Percentiles rank a stretch among this genome's conserved stretches.
Evolutionary conservation across 2,888 invertebrate species (phyloP).

Genomic region (Hydropsyche betteni): DNA sequence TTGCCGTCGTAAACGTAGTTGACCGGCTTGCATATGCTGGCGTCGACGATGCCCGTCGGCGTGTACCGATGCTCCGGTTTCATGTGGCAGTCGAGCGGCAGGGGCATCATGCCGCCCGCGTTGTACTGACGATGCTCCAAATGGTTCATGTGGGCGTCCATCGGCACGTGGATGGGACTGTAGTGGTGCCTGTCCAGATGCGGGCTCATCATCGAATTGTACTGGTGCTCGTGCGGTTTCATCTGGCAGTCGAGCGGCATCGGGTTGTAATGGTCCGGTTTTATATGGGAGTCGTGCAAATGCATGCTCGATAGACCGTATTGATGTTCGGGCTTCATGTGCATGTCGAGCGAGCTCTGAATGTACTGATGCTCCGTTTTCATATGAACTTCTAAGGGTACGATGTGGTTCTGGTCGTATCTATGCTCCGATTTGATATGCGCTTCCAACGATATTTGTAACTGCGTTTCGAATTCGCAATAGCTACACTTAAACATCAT

Average conservation of each 20-base stretch:
- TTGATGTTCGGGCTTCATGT: slow-evolving; percentile 7
- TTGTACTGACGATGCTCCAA: too few relatives aligned
- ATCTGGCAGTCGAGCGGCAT: too few relatives aligned
- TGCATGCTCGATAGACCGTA: not conserved
- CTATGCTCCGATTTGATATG: slow-evolving; percentile 3
- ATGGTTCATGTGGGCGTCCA: too few relatives aligned
- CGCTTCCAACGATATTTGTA: not conserved
- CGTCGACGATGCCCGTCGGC: not conserved
- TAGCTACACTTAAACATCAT: slow-evolving; percentile 9
- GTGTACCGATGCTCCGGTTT: not conserved
- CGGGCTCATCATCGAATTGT: too few relatives aligned
- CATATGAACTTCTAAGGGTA: not conserved
- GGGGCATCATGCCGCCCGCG: not conserved
- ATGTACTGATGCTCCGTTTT: slow-evolving; percentile 20
- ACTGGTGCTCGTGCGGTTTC: too few relatives aligned
- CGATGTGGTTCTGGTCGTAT: not conserved
- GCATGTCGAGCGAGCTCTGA: not conserved
- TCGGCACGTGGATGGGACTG: too few relatives aligned
- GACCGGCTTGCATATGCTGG: slow-evolving; percentile 13
- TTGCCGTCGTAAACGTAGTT: slow-evolving; percentile 5
- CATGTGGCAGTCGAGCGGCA: slow-evolving; percentile 5
- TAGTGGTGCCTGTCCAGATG: not conserved
- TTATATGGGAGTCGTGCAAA: not conserved
- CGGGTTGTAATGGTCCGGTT: slow-evolving; percentile 4
- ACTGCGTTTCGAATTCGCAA: slow-evolving; percentile 12